Evolutionary conservation across 1,140 invertebrate species (phyloP), one percentile per base, ranked within the genome.

Genomic region (Ooceraea biroi): DNA sequence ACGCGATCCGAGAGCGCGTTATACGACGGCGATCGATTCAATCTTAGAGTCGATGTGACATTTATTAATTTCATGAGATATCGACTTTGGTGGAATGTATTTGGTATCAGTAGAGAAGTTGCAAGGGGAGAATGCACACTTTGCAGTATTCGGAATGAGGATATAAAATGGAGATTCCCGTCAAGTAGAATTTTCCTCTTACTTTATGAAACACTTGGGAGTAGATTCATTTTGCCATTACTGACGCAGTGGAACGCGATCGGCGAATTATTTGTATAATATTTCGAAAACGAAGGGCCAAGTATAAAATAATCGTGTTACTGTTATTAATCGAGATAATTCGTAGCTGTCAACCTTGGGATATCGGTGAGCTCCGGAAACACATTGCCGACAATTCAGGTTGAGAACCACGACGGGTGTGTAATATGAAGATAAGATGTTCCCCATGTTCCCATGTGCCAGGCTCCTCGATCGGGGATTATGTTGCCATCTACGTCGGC

Each of bases 341-440:
- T 80, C 27, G 11, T 80, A 69, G 7, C 22, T 12, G 44, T 69
- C 41, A 55, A 41, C 0, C 57, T 57, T 19, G 12, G 22, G n/a
- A 25, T 71, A 66, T 55, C 12, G 41, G 22, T 41, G 30, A 52
- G 30, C 5, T 52, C 1, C n/a, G 27, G n/a, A 57, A 44, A 71
- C 22, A 30, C 65, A 80, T 58, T 50, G 30, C 25, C 11, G 36
- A 17, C 14, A 66, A 22, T 83, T 63, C 14, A 63, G 85, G 84
- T 91, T 93, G 91, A 93, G 91, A 90, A 91, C 89, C 85, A 50
- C 90, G 71, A 83, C 25, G 69, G 65, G 89, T 88, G 86, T 92
- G 91, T 93, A 93, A 92, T 92, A 93, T 91, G 92, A 94, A 93
- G 93, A 94, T 94, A 94, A 94, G 93, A 93, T 92, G 92, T 93